These are phyloP conservation scores for Nymphalis urticae DNA, from an alignment of 2,888 invertebrate species.

Conservation along the genomic window DNA sequence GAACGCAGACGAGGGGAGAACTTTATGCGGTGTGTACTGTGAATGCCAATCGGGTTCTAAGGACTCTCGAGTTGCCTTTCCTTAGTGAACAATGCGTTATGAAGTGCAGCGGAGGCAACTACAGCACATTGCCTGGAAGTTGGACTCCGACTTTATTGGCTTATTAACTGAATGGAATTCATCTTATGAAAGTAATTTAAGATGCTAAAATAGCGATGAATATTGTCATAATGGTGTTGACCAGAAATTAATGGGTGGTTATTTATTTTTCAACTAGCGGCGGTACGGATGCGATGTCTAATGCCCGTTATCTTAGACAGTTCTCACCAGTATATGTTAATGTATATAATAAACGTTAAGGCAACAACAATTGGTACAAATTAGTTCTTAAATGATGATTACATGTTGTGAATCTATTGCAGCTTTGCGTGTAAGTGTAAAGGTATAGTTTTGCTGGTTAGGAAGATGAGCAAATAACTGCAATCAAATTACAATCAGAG, in stretches of 20 bases:
- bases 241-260: neutral
- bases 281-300: too few relatives aligned
- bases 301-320: neutral
- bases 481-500: conserved; percentile 76
- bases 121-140: conserved; percentile 43
- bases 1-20: conserved; percentile 55
- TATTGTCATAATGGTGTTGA: too few relatives aligned
- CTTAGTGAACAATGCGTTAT: conserved; percentile 71
- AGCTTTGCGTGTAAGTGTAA: conserved; percentile 12
- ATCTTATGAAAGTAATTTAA: neutral
- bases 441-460: conserved; percentile 52
- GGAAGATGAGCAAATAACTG: conserved; percentile 67
- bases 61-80: conserved; percentile 63
- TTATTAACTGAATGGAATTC: conserved; percentile 1
- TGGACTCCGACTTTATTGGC: conserved; percentile 31
- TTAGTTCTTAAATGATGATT: neutral
- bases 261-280: neutral
- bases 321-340: neutral
- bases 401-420: neutral
- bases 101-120: conserved; percentile 56
- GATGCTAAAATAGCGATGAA: neutral
- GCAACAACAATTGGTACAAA: neutral
- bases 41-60: conserved; percentile 70
- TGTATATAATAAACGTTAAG: neutral
- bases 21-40: conserved; percentile 56